Base-by-base conservation (phyloP, 2,888 invertebrate genomes). In the Parapristionchus giblindavisi region DNA sequence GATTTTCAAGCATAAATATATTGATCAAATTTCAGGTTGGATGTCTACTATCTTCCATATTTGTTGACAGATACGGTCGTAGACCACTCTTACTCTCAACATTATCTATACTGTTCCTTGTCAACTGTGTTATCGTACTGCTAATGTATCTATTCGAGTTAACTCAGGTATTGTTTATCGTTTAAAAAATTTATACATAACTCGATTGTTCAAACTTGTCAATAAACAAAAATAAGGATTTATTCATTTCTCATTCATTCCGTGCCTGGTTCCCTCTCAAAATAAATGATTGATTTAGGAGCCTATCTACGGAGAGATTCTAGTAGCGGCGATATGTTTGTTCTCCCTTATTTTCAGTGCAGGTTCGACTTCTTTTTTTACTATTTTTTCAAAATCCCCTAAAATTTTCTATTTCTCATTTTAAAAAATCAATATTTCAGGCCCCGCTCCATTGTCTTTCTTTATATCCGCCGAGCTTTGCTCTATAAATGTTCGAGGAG, bases 401-500 rank as follows among this genome's bases (percentile, higher is more conserved):
- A n/a, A n/a, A n/a, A n/a, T n/a, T 58, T 8, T 58, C 56, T 58
- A 2, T 14, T 11, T 58, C 29, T 58, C 29, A 1, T 34, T n/a
- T n/a, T n/a, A n/a, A n/a, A n/a, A n/a, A n/a, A n/a, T n/a, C n/a
- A n/a, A 21, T 48, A 48, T 48, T 27, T 6, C 52, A 68, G 68
- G 68, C 34, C 68, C 68, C 6, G 51, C 51, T 17, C 68, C 68
- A 17, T 34, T 68, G 11, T 48, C 68, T 11, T 51, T 38, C 51
- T 68, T 68, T 52, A 68, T 68, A 29, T 68, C 68, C 27, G 48
- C 68, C 8, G 68, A 68, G 36, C 68, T 68, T 3, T 68, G 51
- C 36, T 34, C 68, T 52, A 29, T 27, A 8, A 34, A 29, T 5
- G 36, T 52, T 34, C 34, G 68, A 14, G 68, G 68, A 21, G 29